Evolutionary conservation across 2,797 vertebrate species (phyloP).

Genomic region (Denticeps clupeoides): DNA sequence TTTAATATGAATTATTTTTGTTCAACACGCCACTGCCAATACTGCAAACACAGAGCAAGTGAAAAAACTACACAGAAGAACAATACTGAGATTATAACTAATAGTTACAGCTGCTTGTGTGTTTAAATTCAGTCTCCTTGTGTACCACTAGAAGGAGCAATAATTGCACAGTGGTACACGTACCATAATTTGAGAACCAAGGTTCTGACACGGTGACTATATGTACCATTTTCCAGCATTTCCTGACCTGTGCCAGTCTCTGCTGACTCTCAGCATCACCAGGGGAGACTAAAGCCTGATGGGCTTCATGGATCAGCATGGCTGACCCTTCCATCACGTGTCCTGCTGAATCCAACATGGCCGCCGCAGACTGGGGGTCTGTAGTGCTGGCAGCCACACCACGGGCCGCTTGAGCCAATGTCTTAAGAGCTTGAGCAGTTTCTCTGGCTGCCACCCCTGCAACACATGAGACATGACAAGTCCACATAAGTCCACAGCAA

Average conservation of each 20-base stretch:
- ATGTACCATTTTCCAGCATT: background rate
- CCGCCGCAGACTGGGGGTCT: conserved; percentile 76
- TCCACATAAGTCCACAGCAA: too few relatives aligned
- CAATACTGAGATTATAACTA: too few relatives aligned
- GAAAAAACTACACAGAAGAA: conserved; percentile 14
- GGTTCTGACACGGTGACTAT: background rate
- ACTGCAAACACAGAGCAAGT: too few relatives aligned
- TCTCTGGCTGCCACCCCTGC: conserved; percentile 48
- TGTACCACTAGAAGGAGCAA: too few relatives aligned
- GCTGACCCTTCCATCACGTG: conserved; percentile 97
- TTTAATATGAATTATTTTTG: too few relatives aligned
- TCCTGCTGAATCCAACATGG: conserved; percentile 90
- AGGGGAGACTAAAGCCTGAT: conserved; percentile 85
- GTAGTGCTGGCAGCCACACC: conserved; percentile 88
- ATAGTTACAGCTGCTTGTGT: too few relatives aligned
- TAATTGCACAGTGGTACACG: too few relatives aligned
- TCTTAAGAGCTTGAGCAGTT: conserved; percentile 90
- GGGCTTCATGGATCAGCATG: conserved; percentile 92
- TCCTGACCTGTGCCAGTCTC: conserved; percentile 85
- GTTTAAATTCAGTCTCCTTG: too few relatives aligned
- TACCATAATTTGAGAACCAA: background rate
- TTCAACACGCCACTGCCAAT: too few relatives aligned
- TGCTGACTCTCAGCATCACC: conserved; percentile 95
- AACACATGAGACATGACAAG: too few relatives aligned
- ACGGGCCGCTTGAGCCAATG: conserved; percentile 85